Evolutionary conservation across 2,113 vertebrate genomes (phyloP).

Genomic region (Microtus montanus): DNA sequence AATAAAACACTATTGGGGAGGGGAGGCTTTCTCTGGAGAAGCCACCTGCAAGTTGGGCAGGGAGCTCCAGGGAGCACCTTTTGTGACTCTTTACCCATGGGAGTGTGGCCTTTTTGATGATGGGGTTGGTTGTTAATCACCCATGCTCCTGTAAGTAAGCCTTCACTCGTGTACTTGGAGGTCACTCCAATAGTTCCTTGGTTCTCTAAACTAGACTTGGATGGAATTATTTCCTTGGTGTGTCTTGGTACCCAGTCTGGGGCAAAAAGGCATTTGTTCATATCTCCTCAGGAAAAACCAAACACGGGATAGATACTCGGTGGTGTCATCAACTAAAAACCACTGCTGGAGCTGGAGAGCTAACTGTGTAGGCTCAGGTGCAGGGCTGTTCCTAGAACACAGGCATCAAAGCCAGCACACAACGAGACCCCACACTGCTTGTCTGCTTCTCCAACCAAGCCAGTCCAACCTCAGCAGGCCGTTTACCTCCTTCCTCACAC

Average conservation of each 20-base stretch:
- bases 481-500: not conserved
- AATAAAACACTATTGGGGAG: not conserved
- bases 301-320: not conserved
- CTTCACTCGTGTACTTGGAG: not conserved
- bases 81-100: not conserved
- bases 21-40: not conserved
- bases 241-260: too few species aligned
- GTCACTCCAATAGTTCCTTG: not conserved
- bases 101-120: not conserved
- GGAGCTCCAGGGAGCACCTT: not conserved
- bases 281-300: not conserved
- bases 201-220: not conserved
- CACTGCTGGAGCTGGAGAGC: not conserved
- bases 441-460: not conserved
- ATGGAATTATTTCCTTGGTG: not conserved
- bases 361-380: not conserved
- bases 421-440: not conserved
- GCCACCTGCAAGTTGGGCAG: not conserved
- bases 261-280: not conserved
- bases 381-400: not conserved
- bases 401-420: not conserved
- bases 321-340: not conserved
- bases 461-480: not conserved
- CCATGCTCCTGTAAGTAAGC: not conserved
- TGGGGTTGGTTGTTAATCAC: not conserved